Conservation (phyloP, 2,888 invertebrate genomes). For the Glomeris marginata region DNA sequence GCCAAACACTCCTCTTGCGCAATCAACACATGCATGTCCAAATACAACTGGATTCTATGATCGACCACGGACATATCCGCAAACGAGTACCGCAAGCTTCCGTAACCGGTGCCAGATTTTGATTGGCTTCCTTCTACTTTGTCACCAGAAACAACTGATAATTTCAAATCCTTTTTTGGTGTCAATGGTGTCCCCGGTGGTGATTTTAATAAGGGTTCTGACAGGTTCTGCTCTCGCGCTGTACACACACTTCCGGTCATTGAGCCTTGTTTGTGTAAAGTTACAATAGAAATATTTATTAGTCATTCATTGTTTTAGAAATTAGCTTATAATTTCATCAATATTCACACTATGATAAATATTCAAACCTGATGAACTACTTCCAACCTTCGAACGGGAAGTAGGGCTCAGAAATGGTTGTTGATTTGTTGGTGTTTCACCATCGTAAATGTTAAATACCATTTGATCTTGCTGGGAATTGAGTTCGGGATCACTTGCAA, state of each 20-base stretch:
- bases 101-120: constrained; percentile 4
- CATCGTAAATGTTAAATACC: no score
- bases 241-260: constrained; percentile 7
- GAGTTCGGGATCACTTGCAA: no score
- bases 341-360: not conserved
- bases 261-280: not conserved
- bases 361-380: constrained; percentile 3
- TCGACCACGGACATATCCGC: constrained; percentile 13
- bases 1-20: constrained; percentile 10
- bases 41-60: constrained; percentile 11
- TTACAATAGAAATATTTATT: not conserved
- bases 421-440: no score
- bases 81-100: constrained; percentile 8
- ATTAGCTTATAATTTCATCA: not conserved
- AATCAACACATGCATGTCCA: constrained; percentile 12
- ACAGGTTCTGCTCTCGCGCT: not conserved
- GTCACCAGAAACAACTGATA: not conserved
- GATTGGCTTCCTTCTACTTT: not conserved
- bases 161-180: not conserved
- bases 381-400: not conserved
- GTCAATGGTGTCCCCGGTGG: not conserved
- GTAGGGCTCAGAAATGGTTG: not conserved
- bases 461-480: no score
- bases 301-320: not conserved
- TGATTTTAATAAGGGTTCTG: not conserved